These are phyloP conservation scores for Vesta saturnalis DNA, from an alignment of 2,888 invertebrate genomes.

Conservation along the genomic window DNA sequence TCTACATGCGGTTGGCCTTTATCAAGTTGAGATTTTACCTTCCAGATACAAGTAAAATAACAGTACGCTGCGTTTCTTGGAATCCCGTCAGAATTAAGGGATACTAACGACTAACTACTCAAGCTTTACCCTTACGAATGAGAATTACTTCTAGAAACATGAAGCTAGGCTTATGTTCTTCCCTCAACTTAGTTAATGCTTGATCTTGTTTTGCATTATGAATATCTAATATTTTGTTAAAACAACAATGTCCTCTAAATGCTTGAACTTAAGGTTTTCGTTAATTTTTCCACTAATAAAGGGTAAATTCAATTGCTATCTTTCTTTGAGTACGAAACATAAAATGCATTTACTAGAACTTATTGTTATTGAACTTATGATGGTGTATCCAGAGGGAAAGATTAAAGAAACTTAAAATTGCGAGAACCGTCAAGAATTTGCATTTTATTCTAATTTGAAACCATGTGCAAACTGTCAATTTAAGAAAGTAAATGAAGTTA, in stretches of 20 bases:
- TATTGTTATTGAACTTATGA: slow-evolving; percentile 25
- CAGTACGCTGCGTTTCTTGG: slow-evolving; percentile 36
- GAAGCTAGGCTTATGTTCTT: slow-evolving; percentile 44
- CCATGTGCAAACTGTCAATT: slow-evolving; percentile 38
- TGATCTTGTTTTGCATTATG: slow-evolving; percentile 57
- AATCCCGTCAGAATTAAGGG: slow-evolving; percentile 51
- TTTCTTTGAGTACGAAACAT: slow-evolving; percentile 16
- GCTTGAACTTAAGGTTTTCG: not conserved
- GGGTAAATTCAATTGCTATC: not conserved
- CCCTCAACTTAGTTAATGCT: slow-evolving; percentile 47
- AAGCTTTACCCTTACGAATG: slow-evolving; percentile 44
- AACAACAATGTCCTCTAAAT: slow-evolving; percentile 17
- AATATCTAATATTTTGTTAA: slow-evolving; percentile 59
- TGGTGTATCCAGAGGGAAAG: slow-evolving; percentile 21
- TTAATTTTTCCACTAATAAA: not conserved
- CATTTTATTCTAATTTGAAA: slow-evolving; percentile 38
- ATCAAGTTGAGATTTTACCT: slow-evolving; percentile 28
- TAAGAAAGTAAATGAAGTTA: slow-evolving; percentile 38
- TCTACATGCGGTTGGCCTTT: slow-evolving; percentile 20
- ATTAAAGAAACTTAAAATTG: slow-evolving; percentile 30
- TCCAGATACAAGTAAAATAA: slow-evolving; percentile 43
- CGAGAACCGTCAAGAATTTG: slow-evolving; percentile 31
- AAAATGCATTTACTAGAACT: slow-evolving; percentile 23
- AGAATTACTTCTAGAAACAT: slow-evolving; percentile 52
- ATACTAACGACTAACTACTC: slow-evolving; percentile 48